These are phyloP conservation scores for Diaphora mendica DNA, from an alignment of 2,888 invertebrate species.

Conservation along the genomic window DNA sequence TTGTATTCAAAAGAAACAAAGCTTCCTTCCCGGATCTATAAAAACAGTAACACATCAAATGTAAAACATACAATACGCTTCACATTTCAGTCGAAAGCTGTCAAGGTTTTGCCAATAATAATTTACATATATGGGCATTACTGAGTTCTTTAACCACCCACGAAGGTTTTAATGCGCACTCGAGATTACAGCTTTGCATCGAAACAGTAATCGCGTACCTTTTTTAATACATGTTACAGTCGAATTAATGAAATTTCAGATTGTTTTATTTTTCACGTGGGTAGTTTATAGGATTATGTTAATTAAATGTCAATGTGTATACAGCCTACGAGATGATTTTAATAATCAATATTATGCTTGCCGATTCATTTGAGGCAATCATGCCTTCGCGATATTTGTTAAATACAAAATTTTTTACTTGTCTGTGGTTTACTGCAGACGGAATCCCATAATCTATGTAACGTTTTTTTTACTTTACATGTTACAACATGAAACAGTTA, in stretches of 20 bases:
- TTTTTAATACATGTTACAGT: conserved; percentile 57
- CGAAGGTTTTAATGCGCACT: conserved; percentile 53
- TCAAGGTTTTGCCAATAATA: conserved; percentile 51
- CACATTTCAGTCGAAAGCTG: conserved; percentile 43
- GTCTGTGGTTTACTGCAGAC: too few relatives aligned
- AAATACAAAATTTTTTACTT: neutral
- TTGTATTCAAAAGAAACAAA: neutral
- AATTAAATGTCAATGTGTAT: conserved; percentile 35
- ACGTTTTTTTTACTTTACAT: neutral
- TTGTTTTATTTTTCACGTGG: conserved; percentile 46
- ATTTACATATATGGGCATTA: conserved; percentile 51
- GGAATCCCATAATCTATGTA: too few relatives aligned
- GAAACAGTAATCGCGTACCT: conserved; percentile 49
- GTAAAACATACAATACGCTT: conserved; percentile 24
- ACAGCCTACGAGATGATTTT: conserved; percentile 36
- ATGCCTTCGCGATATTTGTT: conserved; percentile 10
- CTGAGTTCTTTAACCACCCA: conserved; percentile 57
- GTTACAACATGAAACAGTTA: neutral
- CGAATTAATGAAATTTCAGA: conserved; percentile 56
- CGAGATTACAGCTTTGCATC: conserved; percentile 45
- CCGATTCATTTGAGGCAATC: conserved; percentile 29
- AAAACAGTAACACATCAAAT: conserved; percentile 36
- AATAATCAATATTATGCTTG: conserved; percentile 39
- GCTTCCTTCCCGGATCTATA: conserved; percentile 36
- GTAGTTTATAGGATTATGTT: conserved; percentile 48